Base-by-base conservation (phyloP, 2,888 invertebrate genomes). In the Megastigmus dorsalis region DNA sequence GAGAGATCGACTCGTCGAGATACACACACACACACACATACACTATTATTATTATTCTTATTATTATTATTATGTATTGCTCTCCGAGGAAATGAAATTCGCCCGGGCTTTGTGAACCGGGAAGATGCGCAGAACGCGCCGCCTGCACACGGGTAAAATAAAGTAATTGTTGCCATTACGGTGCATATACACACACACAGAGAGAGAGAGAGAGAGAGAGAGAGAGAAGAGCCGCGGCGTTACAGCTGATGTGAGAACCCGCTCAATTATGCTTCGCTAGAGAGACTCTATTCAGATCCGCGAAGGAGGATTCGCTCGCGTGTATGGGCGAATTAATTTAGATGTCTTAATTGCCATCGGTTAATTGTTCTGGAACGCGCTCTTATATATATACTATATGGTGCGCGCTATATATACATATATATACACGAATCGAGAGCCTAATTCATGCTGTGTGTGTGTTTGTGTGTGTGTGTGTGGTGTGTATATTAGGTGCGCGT, bases 311-410 rank as follows among this genome's bases (percentile, higher is more conserved):
- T 26, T 26, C 23, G n/a, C 57, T 69, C 55, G 69, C 77, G 79
- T 79, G 79, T 74, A 62, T 74, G 81, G 82, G 81, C 82, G 83
- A 86, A 86, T 87, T 86, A 86, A 87, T 86, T 86, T 86, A 82
- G 85, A 86, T 84, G 85, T 85, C 86, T 87, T 86, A 87, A 87
- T 87, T 87, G 85, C n/a, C 85, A 81, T 83, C 84, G 83, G 85
- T 86, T 87, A 86, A 87, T 87, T 86, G 84, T 86, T 80, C 77
- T 79, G 78, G 80, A 81, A 79, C 77, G 78, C 38, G 55, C 55
- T n/a, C n/a, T n/a, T n/a, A n/a, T n/a, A n/a, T n/a, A n/a, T n/a
- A n/a, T n/a, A n/a, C n/a, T n/a, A n/a, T n/a, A 54, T 52, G 38
- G 28, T 52, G 30, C 33, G 36, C 18, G 52, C 18, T n/a, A n/a